phyloP scores from a whole-genome alignment of 1,140 invertebrate species.

The Wiebesia pumilae region DNA sequence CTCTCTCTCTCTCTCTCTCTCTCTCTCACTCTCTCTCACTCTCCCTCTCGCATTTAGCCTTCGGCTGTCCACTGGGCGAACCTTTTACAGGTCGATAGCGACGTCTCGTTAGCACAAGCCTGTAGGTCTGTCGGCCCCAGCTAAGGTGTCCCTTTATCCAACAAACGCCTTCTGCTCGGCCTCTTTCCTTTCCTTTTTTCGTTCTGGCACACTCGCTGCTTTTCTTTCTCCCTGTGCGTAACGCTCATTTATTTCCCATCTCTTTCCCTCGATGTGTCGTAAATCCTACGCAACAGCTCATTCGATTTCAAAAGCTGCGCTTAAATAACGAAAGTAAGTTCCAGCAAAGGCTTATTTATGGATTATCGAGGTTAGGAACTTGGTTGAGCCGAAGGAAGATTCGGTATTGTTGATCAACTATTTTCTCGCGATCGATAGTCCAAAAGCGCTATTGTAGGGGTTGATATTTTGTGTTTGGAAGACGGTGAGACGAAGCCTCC shows the following conservation, averaged over 20 bases:
- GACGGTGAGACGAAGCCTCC: too few species aligned
- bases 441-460: too few species aligned
- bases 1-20: constrained; percentile 9
- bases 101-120: constrained; percentile 55
- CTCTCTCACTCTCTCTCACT: neutral
- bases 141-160: constrained; percentile 46
- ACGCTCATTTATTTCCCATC: neutral
- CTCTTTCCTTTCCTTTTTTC: constrained; percentile 1
- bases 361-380: too few species aligned
- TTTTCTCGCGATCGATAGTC: too few species aligned
- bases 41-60: constrained; percentile 15
- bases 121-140: constrained; percentile 48
- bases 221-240: neutral
- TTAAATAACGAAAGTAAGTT: neutral
- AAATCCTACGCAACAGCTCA: neutral
- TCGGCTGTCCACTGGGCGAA: constrained; percentile 37
- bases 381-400: too few species aligned
- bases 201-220: neutral
- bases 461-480: too few species aligned
- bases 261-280: neutral
- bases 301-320: neutral
- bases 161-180: constrained; percentile 26
- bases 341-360: too few species aligned
- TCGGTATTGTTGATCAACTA: too few species aligned
- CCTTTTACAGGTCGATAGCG: constrained; percentile 46